These are phyloP conservation scores for Amphiura filiformis DNA, from an alignment of 35 echinoderm and acorn worm species.

Conservation along the genomic window DNA sequence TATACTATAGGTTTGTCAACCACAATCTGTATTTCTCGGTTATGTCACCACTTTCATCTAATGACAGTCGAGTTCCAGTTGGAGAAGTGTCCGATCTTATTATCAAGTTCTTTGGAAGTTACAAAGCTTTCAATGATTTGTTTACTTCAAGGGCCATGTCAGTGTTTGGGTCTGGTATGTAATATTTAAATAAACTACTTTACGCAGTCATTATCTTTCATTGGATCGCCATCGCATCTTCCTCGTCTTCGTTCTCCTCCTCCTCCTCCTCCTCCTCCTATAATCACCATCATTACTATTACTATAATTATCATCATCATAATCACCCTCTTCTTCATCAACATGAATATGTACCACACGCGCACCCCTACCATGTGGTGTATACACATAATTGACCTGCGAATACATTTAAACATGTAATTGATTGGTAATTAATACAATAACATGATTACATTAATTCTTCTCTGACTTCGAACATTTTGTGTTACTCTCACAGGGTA, in stretches of 20 bases:
- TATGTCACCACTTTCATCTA: constrained; percentile 50
- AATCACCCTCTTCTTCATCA: not conserved
- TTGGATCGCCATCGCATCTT: not conserved
- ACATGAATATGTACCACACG: not conserved
- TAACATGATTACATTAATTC: not conserved
- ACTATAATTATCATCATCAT: not conserved
- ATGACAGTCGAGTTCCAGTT: constrained; percentile 36
- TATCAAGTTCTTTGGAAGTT: constrained; percentile 57
- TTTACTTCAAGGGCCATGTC: constrained; percentile 46
- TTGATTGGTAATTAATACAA: not conserved
- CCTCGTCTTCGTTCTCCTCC: not conserved
- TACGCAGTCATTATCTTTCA: not conserved
- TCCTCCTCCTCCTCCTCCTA: not conserved
- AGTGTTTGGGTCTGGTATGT: constrained; percentile 72
- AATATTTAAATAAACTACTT: not conserved
- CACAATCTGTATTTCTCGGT: constrained; percentile 74
- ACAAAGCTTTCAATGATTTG: constrained; percentile 45
- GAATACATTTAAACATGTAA: not conserved
- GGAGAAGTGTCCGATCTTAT: constrained; percentile 37
- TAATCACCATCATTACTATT: not conserved
- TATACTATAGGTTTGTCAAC: constrained; percentile 55
- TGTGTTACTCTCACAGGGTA: constrained; percentile 72
- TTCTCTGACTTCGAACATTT: too few species aligned
- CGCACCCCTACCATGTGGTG: not conserved
- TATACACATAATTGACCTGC: not conserved